phyloP scores from a whole-genome alignment of 2,797 vertebrate genomes.

The Tokudaia muenninki region DNA sequence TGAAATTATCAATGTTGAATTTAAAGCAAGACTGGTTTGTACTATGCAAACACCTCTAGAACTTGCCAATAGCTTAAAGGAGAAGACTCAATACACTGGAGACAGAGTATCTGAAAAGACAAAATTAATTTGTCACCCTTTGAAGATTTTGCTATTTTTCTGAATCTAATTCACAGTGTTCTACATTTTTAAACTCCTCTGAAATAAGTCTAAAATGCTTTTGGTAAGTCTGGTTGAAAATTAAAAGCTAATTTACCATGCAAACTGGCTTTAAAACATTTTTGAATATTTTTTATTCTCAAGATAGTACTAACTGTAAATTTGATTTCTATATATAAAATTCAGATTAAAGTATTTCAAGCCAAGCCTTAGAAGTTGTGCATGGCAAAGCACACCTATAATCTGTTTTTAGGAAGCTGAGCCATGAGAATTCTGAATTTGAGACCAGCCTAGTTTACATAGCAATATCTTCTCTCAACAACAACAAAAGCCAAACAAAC shows the following conservation, averaged over 20 bases:
- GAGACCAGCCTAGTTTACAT: neutral
- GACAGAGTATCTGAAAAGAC: constrained; percentile 45
- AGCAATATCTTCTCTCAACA: neutral
- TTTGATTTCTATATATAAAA: constrained; percentile 44
- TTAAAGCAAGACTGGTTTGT: neutral
- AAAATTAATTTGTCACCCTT: neutral
- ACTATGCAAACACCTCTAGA: constrained; percentile 28
- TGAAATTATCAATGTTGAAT: neutral
- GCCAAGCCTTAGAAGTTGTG: neutral
- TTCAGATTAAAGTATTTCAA: constrained; percentile 29
- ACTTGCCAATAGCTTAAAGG: constrained; percentile 29
- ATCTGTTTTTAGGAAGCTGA: neutral
- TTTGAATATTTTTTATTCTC: constrained; percentile 60
- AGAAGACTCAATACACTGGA: constrained; percentile 47
- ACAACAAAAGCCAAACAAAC: neutral
- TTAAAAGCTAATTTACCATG: constrained; percentile 28
- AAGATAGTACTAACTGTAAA: neutral
- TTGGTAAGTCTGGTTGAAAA: constrained; percentile 33
- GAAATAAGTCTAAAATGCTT: constrained; percentile 14
- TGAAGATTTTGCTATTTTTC: constrained; percentile 9
- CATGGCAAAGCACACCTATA: neutral
- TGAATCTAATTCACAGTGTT: constrained; percentile 52
- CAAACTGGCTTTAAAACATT: constrained; percentile 18
- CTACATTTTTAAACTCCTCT: constrained; percentile 28
- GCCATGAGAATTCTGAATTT: neutral